Evolutionary conservation across 2,113 vertebrate genomes (phyloP), one percentile per base, ranked within the genome.

Genomic region (Hemichromis elongatus): DNA sequence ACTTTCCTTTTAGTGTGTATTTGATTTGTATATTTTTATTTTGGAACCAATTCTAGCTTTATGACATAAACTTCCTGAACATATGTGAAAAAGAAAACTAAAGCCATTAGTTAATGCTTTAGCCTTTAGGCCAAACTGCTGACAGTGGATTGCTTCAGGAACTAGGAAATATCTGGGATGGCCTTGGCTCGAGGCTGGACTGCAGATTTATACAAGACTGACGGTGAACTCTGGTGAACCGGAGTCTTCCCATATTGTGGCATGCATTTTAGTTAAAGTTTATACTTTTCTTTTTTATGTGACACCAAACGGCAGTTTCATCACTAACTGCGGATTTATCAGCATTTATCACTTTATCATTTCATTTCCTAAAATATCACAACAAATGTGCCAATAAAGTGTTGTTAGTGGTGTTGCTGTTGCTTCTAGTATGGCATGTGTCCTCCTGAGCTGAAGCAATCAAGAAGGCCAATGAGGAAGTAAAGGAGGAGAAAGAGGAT

Each of bases 141-240:
- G 89, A 89, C 78, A 14, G 33, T 7, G 78, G 35, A 50, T 54
- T 9, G 19, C 45, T 55, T 14, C 90, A 89, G 88, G 88, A 92
- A 94, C 79, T 66, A 83, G 91, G 89, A 94, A 91, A 77, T 81
- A 35, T 84, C 82, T 89, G 81, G 14, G 28, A 40, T 55, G 6
- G 28, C 33, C 14, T 53, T 6, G 9, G 54, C 30, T 53, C 16
- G 12, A 61, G 28, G 54, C n/a, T 56, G 33, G 53, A 37, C 11
- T 1, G 3, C 66, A 24, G 33, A 78, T 10, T 30, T 16, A 35
- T 28, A 52, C 21, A 47, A 78, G 77, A 87, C 78, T 73, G 77
- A 77, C n/a, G 68, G 59, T 55, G 8, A 75, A 47, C 28, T 33
- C 53, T 11, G 2, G 18, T 33, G 47, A 24, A 59, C 57, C 21